Percentiles rank a stretch among this genome's conserved stretches.
Evolutionary conservation across 2,888 invertebrate genomes (phyloP).

Genomic region (Lordiphosa fenestrarum): DNA sequence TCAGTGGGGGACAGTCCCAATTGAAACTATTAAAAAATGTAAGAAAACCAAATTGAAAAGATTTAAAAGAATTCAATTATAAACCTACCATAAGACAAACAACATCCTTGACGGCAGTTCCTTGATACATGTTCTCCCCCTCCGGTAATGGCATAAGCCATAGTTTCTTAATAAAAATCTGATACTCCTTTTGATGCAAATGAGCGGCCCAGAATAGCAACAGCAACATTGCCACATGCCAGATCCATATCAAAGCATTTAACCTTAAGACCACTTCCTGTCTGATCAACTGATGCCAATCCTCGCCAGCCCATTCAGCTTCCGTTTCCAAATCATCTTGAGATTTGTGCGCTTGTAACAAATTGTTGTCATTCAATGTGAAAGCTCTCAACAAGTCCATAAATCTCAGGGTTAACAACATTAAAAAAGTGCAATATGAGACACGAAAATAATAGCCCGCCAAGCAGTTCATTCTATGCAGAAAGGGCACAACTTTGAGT

Average conservation of each 20-base stretch:
- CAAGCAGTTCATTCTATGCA: conserved; percentile 26
- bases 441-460: conserved; percentile 40
- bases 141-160: conserved; percentile 7
- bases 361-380: conserved; percentile 16
- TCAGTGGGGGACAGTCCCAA: too few species aligned
- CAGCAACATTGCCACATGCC: conserved; percentile 29
- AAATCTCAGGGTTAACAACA: conserved; percentile 15
- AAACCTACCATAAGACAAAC: conserved; percentile 35
- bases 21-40: neutral
- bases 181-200: conserved; percentile 30
- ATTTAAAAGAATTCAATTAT: too few species aligned
- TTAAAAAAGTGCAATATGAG: conserved; percentile 13
- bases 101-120: conserved; percentile 19
- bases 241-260: conserved; percentile 18
- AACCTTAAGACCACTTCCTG: neutral
- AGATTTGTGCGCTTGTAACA: conserved; percentile 14
- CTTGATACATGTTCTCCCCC: neutral
- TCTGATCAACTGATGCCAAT: neutral
- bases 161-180: neutral
- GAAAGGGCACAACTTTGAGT: neutral
- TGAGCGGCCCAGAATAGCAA: conserved; percentile 38
- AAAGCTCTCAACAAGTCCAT: conserved; percentile 10
- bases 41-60: neutral
- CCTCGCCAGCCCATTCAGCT: conserved; percentile 28
- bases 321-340: conserved; percentile 33